Evolutionary conservation across 2,113 vertebrate genomes (phyloP), one percentile per base, ranked within the genome.

Genomic region (Dasypus novemcinctus): DNA sequence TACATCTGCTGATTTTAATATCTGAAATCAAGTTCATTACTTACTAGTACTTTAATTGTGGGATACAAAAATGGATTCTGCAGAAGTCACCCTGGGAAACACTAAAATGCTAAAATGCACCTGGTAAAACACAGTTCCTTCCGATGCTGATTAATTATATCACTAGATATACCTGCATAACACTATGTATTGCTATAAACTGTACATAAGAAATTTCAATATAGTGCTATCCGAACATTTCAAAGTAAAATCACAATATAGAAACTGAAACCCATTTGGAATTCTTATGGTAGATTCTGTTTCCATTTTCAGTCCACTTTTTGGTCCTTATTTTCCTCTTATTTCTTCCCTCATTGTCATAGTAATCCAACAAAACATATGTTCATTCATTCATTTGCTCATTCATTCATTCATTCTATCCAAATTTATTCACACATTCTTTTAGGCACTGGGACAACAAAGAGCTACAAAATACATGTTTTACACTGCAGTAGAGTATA

Each of bases 101-200:
- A 96, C 36, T 71, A 66, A 93, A 93, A 83, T 36, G 27, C 36
- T 71, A 66, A 93, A 93, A 83, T 31, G 33, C 21, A 83, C 12
- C 66, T 36, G 25, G 18, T 18, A 79, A 82, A 96, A 76, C 23
- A 52, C n/a, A 31, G 61, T 27, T 57, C 31, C 36, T 80, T 66
- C 64, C 52, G 66, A 83, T 83, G 36, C 63, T 72, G 54, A 49
- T 83, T 59, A 52, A 82, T 31, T 18, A 18, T 9, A 68, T n/a
- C 64, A 83, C 17, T 75, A 78, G 88, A 49, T 57, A 76, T n/a
- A 83, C 14, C 11, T 41, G 21, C 38, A 64, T 23, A 71, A 78
- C 36, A 38, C 18, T 18, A 57, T 29, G 12, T 2, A 59, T 4
- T 11, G 31, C 23, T 38, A 41, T 25, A 20, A 1, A 61, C 7